These are phyloP conservation scores for Napeogenes sylphis DNA, from an alignment of 2,888 invertebrate genomes.

Conservation along the genomic window DNA sequence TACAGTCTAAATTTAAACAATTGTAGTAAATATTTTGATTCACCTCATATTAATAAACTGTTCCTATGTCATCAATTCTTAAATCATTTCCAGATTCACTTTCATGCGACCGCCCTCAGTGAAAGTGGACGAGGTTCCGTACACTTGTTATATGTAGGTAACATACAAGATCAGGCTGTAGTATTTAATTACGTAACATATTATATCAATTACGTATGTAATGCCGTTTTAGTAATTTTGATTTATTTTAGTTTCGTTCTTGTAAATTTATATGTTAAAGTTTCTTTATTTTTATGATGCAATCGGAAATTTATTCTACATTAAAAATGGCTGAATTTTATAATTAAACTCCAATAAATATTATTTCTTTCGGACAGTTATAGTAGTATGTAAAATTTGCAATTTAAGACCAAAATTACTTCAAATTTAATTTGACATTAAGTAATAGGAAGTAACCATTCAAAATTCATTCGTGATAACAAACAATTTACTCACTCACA, in stretches of 20 bases:
- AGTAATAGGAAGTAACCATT: constrained; percentile 1
- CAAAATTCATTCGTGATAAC: neutral
- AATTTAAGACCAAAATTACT: no score
- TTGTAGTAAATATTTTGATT: no score
- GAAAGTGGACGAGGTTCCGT: constrained; percentile 52
- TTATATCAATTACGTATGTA: constrained; percentile 28
- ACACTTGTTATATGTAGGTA: constrained; percentile 12
- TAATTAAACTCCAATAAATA: no score
- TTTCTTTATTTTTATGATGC: no score
- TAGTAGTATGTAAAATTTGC: no score
- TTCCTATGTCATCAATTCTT: constrained; percentile 15
- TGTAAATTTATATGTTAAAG: no score
- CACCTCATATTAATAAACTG: neutral
- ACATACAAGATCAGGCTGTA: constrained; percentile 29
- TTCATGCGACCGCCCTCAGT: constrained; percentile 42
- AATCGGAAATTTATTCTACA: no score
- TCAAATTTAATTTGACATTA: neutral
- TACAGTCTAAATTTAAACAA: no score
- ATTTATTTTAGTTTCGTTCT: no score
- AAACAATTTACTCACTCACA: neutral
- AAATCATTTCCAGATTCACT: constrained; percentile 29
- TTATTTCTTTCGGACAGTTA: no score
- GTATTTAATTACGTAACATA: constrained; percentile 29
- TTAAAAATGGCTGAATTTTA: no score
- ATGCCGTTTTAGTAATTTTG: constrained; percentile 5